Evolutionary conservation across 2,797 vertebrate species (phyloP), one percentile per base, ranked within the genome.

Genomic region (Enteromius afrohamiltoni): DNA sequence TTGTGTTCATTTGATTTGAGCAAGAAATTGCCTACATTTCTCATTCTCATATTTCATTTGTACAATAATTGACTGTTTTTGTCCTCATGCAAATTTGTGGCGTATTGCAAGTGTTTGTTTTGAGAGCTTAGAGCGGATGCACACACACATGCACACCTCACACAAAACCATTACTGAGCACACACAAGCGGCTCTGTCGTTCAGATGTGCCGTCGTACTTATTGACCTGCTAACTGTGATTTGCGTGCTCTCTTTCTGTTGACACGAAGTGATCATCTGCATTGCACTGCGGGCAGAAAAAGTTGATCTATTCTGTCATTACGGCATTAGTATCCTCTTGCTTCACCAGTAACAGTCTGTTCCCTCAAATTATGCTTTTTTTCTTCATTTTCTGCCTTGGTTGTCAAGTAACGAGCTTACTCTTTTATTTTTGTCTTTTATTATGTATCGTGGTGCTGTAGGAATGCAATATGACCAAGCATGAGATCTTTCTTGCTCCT

Each of bases 1-100:
- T 77, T 53, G 73, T 76, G 79, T 82, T 73, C 29, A 58, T 78
- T 64, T 86, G 76, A 58, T 83, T 79, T 68, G 70, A 75, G 21
- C 14, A 60, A 65, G 47, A 76, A 80, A 75, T 75, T 77, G 75
- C 51, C 62, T 45, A 65, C 71, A 58, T 79, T 86, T 78, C 49
- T 60, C 55, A 26, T 77, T 79, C 75, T 51, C 79, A 49, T 78
- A 51, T 80, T 75, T 83, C 73, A 76, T 82, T 86, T 85, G 64
- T 64, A 31, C 53, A 83, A 42, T 85, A 85, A 77, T 67, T 85
- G 53, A 77, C 47, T 77, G 13, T 83, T 82, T 77, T 55, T 62
- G 26, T 77, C 17, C 31, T 6, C 26, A 47, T 78, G 83, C 79
- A 49, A 74, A 86, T 82, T 42, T 8, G 2, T 47, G 14, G 23